Evolutionary conservation across 1,140 invertebrate species (phyloP).

Genomic region (Aricia agestis): DNA sequence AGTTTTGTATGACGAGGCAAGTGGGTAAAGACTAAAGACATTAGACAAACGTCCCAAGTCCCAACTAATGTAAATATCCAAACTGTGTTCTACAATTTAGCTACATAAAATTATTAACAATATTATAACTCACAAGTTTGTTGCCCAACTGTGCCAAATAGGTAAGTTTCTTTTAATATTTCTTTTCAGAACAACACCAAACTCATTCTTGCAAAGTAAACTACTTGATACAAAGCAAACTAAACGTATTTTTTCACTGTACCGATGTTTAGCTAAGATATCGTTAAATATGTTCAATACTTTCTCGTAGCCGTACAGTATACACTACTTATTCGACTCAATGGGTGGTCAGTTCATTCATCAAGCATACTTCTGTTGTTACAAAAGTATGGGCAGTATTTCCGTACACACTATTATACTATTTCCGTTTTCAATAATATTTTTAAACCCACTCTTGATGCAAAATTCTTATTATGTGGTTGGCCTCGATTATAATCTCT

Average conservation of each 20-base stretch:
- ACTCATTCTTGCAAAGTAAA: too few species aligned
- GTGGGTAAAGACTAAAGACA: not conserved
- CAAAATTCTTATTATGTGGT: not conserved
- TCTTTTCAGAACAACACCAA: too few species aligned
- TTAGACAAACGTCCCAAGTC: not conserved
- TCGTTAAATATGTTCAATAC: conserved; percentile 24
- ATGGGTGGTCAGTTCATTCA: conserved; percentile 67
- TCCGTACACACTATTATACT: conserved; percentile 29
- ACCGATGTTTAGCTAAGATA: too few species aligned
- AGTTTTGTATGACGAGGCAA: conserved; percentile 25
- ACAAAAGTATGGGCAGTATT: conserved; percentile 47
- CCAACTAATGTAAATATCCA: too few species aligned
- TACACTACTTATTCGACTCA: conserved; percentile 35
- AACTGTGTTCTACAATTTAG: too few species aligned
- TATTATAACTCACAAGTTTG: too few species aligned
- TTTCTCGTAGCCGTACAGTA: conserved; percentile 37
- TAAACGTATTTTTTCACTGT: too few species aligned
- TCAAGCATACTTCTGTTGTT: conserved; percentile 28
- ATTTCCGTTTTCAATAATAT: conserved; percentile 10
- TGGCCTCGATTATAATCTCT: too few species aligned
- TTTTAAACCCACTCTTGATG: not conserved
- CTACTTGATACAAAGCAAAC: too few species aligned
- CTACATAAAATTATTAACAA: too few species aligned
- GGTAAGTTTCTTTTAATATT: too few species aligned
- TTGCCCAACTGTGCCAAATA: too few species aligned